Evolutionary conservation across 2,113 vertebrate species (phyloP), one percentile per base, ranked within the genome.

Genomic region (Polypterus senegalus): DNA sequence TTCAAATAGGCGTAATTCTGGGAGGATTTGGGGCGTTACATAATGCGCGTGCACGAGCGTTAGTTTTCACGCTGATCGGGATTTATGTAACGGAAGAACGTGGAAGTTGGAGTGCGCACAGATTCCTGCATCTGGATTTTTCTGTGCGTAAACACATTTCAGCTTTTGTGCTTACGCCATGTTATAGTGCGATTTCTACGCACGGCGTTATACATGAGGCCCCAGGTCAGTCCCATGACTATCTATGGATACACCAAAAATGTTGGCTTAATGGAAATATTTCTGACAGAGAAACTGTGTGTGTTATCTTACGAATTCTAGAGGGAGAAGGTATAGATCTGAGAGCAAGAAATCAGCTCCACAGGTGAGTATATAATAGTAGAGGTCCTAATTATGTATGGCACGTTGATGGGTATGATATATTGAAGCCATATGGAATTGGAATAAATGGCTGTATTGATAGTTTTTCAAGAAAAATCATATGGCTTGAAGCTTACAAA

Each of bases 371-470:
- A 9, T 61, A 66, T 61, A 46, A 66, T 7, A 56, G 63, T 60
- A n/a, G 43, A 54, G 58, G 62, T 58, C 49, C 58, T 27, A 66
- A 66, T 27, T 61, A 68, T 47, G 47, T 68, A 7, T 68, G 69
- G 69, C 66, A 65, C 55, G 61, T 58, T 9, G 61, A 69, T 65
- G 62, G 54, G 6, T 69, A 63, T n/a, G 61, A 65, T 43, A 69
- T 69, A 6, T 52, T 66, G 47, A 67, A 61, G 11, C 62, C 67
- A 44, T 67, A 65, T 52, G 55, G 61, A 46, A 72, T 65, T 5
- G 46, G 61, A 4, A 65, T 67, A 46, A 66, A 54, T 57, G 48
- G 67, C 9, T 67, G 60, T 6, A 69, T 58, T 44, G 59, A 69
- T 58, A 51, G 59, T 9, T 61, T 71, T 54, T 67, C 66, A 1